phyloP scores from a whole-genome alignment of 2,113 vertebrate species.

The Pangasianodon gigas region DNA sequence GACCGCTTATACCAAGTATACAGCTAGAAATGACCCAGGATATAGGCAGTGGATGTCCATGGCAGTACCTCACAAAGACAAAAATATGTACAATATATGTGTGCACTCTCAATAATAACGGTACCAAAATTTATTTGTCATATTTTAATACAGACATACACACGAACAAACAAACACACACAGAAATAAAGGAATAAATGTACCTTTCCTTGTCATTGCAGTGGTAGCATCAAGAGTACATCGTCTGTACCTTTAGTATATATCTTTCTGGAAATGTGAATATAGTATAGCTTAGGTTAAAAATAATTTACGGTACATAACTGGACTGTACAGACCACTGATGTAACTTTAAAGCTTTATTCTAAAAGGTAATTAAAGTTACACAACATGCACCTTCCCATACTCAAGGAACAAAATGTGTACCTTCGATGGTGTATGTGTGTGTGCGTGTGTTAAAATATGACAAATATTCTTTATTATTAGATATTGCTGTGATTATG shows the following conservation, averaged over 20 bases:
- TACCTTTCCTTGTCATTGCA: not conserved
- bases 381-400: not conserved
- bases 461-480: not conserved
- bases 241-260: not conserved
- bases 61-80: not conserved
- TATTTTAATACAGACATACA: not conserved
- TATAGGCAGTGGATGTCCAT: not conserved
- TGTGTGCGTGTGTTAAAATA: not conserved
- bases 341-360: not conserved
- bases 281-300: not conserved
- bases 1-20: not conserved
- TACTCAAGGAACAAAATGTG: not conserved
- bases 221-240: not conserved
- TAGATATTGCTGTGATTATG: not conserved
- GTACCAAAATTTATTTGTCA: not conserved
- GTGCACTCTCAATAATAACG: not conserved
- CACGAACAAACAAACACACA: not conserved
- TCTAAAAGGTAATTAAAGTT: not conserved
- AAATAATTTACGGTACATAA: not conserved
- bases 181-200: not conserved
- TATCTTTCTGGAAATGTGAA: not conserved
- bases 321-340: not conserved
- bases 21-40: not conserved
- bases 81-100: not conserved
- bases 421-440: not conserved